Base-by-base conservation (phyloP, 2,113 vertebrate species). In the Paedocypris sp. region DNA sequence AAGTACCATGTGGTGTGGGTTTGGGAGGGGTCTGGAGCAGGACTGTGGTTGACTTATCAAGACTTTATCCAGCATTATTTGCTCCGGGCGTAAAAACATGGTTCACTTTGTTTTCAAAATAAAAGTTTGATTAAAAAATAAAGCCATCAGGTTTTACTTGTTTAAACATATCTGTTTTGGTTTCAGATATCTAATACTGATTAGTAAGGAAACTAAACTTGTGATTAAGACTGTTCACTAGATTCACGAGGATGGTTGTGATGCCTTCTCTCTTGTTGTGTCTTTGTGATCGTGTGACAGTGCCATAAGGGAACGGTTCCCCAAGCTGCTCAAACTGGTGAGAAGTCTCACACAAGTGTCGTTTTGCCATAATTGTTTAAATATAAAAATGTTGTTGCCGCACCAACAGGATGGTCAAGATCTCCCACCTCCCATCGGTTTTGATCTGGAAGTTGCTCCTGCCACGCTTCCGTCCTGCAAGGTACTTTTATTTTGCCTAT, bases 251-350 rank as follows among this genome's bases (percentile, higher is more conserved):
- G 5, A 50, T 6, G 9, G 2, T 25, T n/a, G 12, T 64, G 54
- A 68, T 33, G 3, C 19, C 43, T 9, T 38, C n/a, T 60, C 25
- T 60, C 35, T 41, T 60, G 50, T 69, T 68, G 42, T 77, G 51
- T 74, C 47, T 63, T 66, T 67, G 56, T 75, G 51, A 57, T 67
- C 75, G 64, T 77, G 76, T 75, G 77, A 77, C 83, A 89, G 87
- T 72, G 68, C 81, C 43, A 52, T 89, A 71, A 80, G 83, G 2
- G 79, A 85, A 57, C 72, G 80, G 50, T 87, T 89, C 60, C 87
- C 87, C 29, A 85, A 85, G 62, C 72, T 89, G 51, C 36, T 87
- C 35, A 81, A 80, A 56, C 77, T 88, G 85, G 87, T 88, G 67
- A 82, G 86, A 29, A 29, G 15, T 47, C 11, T n/a, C 41, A 39